A percentile compares a stretch with the other conserved stretches of the same genome.
phyloP scores from a whole-genome alignment of 35 echinoderm and acorn worm genomes.

The Ptychodera flava region DNA sequence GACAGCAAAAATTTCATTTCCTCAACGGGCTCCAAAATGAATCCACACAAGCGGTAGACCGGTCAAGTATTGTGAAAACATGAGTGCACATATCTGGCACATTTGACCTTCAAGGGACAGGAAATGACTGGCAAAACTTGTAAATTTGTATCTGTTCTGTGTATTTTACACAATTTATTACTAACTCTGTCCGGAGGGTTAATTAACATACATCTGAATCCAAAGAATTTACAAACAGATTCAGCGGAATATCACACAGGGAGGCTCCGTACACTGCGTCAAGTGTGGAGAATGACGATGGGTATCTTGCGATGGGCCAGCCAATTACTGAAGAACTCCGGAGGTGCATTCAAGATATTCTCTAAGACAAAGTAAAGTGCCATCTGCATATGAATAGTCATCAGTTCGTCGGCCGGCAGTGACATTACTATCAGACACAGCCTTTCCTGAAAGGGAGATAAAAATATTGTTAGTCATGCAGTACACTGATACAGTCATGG shows the following conservation, averaged over 20 bases:
- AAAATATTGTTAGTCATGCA: background rate
- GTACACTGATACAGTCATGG: too few species aligned
- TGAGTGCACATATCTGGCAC: too few species aligned
- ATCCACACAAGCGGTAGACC: too few species aligned
- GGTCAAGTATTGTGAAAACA: too few species aligned
- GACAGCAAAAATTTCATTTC: too few species aligned
- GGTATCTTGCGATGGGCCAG: conserved; percentile 77
- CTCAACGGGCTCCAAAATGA: too few species aligned
- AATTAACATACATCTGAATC: too few species aligned
- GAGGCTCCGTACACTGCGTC: background rate
- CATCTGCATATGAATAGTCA: conserved; percentile 81
- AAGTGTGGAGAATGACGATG: conserved; percentile 28
- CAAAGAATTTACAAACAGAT: background rate
- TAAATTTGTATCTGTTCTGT: too few species aligned
- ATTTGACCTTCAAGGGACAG: too few species aligned
- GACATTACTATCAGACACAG: conserved; percentile 94
- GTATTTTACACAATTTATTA: too few species aligned
- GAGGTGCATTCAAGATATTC: conserved; percentile 72
- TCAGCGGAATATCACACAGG: background rate
- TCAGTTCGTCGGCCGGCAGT: conserved; percentile 80
- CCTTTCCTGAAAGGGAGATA: conserved; percentile 61
- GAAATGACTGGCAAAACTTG: too few species aligned
- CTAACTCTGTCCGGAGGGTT: too few species aligned
- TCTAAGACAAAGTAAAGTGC: conserved; percentile 78
- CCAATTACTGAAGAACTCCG: conserved; percentile 59